These are phyloP conservation scores for Clytia hemisphaerica DNA, from an alignment of 30 jellyfish, hydroid and myxozoan species.

Conservation along the genomic window DNA sequence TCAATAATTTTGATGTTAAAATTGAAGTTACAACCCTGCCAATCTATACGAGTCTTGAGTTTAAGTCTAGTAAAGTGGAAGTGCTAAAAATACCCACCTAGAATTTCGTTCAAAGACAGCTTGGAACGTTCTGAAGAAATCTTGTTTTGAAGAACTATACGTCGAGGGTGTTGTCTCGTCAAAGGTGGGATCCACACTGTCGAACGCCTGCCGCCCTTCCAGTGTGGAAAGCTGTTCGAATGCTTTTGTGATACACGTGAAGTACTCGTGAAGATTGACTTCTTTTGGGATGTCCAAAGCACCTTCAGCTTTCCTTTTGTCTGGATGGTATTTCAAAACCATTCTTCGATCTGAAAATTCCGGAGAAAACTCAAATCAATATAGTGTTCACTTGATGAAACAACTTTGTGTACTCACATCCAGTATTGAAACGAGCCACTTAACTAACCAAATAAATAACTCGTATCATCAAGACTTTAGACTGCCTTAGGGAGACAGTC, in stretches of 20 bases:
- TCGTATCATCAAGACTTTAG: no score
- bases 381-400: no score
- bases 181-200: constrained; percentile 76
- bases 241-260: constrained; percentile 86
- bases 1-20: neutral
- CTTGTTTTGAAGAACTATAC: constrained; percentile 47
- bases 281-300: constrained; percentile 45
- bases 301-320: constrained; percentile 43
- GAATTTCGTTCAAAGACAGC: constrained; percentile 51
- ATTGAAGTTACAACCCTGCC: neutral
- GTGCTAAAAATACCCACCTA: constrained; percentile 38
- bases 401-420: no score
- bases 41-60: neutral
- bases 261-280: constrained; percentile 75
- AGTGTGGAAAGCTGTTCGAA: constrained; percentile 64
- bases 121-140: constrained; percentile 56
- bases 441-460: no score
- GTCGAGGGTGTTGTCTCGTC: constrained; percentile 70
- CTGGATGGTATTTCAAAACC: constrained; percentile 89
- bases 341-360: constrained; percentile 64
- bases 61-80: neutral
- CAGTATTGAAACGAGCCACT: no score
- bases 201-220: constrained; percentile 77
- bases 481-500: no score
- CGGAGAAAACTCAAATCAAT: no score